Base-by-base conservation (phyloP, 2,888 invertebrate genomes). In the Ceriagrion tenellum region DNA sequence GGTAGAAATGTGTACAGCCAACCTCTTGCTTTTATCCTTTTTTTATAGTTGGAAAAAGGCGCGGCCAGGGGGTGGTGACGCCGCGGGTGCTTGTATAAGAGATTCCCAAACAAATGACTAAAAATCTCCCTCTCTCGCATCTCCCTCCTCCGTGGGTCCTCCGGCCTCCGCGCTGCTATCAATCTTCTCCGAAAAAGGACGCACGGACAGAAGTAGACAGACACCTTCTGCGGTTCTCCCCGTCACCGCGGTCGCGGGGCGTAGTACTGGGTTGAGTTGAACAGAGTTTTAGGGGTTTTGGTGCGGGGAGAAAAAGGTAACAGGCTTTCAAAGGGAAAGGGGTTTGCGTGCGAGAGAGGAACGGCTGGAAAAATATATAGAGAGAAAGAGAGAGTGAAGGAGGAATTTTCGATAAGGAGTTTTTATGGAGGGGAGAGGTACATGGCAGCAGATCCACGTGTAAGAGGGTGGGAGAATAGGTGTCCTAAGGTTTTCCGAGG, bases 31-130 rank as follows among this genome's bases (percentile, higher is more conserved):
- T 47, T 47, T n/a, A n/a, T n/a, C n/a, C 47, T 12, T 12, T n/a
- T 13, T 81, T 81, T 81, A 35, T 35, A 81, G 35, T 69, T 26
- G 69, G 69, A 69, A 26, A 69, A 69, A 59, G 69, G 26, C 23
- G 69, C 16, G 1, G 26, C 1, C 18, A 30, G 81, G 81, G 69
- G 8, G 16, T 59, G 59, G 81, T 30, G 30, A 81, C 81, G 81
- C 30, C 35, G 81, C 35, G 18, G 35, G 81, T 35, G 81, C 81
- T 81, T 16, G 81, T 81, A 12, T 20, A 81, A 81, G 81, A 81
- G 81, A 81, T 81, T 81, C 81, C 30, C 30, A 30, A 35, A 35
- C 81, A 81, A 81, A 81, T 81, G 81, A 81, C 81, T 81, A 35
- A 81, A 81, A 81, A 81, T 30, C 81, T 81, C 35, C 81, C 18